These are phyloP conservation scores for Platysteira castanea DNA, from an alignment of 2,113 vertebrate species.

Conservation along the genomic window DNA sequence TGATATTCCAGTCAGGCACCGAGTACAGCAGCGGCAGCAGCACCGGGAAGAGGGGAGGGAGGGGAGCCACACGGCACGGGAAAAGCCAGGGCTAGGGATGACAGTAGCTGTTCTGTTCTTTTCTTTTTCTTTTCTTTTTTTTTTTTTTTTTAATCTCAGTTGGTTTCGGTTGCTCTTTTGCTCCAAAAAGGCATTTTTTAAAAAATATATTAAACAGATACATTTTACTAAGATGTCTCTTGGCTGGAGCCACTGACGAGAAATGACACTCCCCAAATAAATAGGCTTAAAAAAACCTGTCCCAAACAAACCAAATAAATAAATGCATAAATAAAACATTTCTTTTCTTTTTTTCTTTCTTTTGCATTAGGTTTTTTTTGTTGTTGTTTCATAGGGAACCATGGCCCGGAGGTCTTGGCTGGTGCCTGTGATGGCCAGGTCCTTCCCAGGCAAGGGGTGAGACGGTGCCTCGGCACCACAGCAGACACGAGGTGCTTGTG, in stretches of 20 bases:
- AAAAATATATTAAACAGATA: conserved; percentile 75
- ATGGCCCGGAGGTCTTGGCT: neutral
- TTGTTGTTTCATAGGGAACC: neutral
- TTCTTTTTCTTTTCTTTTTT: neutral
- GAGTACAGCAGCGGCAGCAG: neutral
- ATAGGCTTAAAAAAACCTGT: conserved; percentile 50
- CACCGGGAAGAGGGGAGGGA: neutral
- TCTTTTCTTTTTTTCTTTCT: neutral
- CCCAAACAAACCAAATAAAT: conserved; percentile 38
- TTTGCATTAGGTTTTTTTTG: neutral
- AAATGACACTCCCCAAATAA: conserved; percentile 54
- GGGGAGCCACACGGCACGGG: neutral
- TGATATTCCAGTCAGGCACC: conserved; percentile 65
- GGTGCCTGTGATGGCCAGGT: neutral
- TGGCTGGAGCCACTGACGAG: conserved; percentile 62
- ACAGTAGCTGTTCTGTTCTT: neutral
- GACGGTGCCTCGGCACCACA: neutral
- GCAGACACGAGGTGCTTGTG: neutral
- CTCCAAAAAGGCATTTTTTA: conserved; percentile 50
- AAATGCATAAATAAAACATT: conserved; percentile 54
- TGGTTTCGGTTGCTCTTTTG: conserved; percentile 26
- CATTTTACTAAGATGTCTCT: conserved; percentile 67
- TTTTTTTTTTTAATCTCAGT: neutral
- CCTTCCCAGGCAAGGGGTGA: neutral
- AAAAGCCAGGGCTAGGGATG: conserved; percentile 1